Percentiles rank a stretch among this genome's conserved stretches.
These are phyloP conservation scores for Prostheceraeus crozeri DNA, from an alignment of 2,888 invertebrate genomes.

Conservation along the genomic window DNA sequence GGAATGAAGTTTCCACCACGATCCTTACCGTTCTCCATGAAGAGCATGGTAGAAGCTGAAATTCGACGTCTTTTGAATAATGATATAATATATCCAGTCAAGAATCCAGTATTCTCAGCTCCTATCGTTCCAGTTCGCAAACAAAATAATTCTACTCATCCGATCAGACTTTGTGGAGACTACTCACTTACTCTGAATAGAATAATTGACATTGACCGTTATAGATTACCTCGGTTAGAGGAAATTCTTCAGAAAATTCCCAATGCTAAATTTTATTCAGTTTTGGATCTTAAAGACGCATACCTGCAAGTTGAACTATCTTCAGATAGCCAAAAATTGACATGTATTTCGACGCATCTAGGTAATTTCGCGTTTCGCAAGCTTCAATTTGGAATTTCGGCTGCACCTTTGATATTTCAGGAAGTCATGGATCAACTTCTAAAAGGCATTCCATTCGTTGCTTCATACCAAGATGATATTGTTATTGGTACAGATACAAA, in stretches of 20 bases:
- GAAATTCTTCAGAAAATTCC: constrained; percentile 25
- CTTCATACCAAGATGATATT: constrained; percentile 35
- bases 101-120: constrained; percentile 28
- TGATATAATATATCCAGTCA: constrained; percentile 25
- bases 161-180: constrained; percentile 27
- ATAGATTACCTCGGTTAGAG: constrained; percentile 21
- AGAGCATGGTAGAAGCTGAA: constrained; percentile 21
- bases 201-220: constrained; percentile 25
- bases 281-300: constrained; percentile 28
- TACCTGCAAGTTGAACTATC: constrained; percentile 30
- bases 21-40: constrained; percentile 30
- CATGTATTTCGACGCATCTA: constrained; percentile 33
- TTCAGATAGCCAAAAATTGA: constrained; percentile 26
- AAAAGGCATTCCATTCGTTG: constrained; percentile 33
- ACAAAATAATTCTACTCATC: constrained; percentile 20
- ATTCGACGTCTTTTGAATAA: not conserved
- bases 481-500: constrained; percentile 18
- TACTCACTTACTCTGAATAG: constrained; percentile 29
- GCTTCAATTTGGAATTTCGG: constrained; percentile 35
- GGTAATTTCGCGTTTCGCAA: constrained; percentile 34
- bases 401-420: constrained; percentile 35
- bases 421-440: constrained; percentile 32
- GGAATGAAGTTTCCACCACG: constrained; percentile 23
- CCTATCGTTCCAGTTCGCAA: constrained; percentile 28
- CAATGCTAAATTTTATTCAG: constrained; percentile 20